Evolutionary conservation across 2,888 invertebrate species (phyloP).

Genomic region (Pteria penguin): DNA sequence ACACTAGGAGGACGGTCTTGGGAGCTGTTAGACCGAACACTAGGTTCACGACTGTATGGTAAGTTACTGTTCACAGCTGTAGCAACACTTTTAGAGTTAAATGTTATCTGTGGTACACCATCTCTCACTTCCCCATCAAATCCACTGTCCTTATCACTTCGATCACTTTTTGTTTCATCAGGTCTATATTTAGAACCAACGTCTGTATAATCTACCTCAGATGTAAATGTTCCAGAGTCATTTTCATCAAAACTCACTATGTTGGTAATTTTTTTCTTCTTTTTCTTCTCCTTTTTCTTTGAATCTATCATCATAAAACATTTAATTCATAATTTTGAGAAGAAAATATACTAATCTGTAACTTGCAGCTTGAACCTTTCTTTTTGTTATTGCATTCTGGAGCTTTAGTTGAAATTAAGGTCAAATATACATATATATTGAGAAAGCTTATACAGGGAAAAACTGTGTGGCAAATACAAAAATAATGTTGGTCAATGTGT

Average conservation of each 20-base stretch:
- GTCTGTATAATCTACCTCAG: conserved; percentile 36
- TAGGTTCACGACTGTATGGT: conserved; percentile 47
- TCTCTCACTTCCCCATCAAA: neutral
- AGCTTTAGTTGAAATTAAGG: too few relatives aligned
- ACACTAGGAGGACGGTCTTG: conserved; percentile 46
- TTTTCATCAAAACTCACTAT: conserved; percentile 87
- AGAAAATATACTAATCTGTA: too few relatives aligned
- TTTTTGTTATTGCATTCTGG: too few relatives aligned
- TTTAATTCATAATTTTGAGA: too few relatives aligned
- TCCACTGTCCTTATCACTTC: conserved; percentile 7
- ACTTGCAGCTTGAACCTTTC: too few relatives aligned
- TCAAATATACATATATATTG: too few relatives aligned
- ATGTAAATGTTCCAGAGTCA: conserved; percentile 68
- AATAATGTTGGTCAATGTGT: too few relatives aligned
- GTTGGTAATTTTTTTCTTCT: conserved; percentile 84
- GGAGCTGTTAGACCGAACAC: conserved; percentile 55
- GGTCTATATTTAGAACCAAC: conserved; percentile 35
- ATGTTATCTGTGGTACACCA: neutral
- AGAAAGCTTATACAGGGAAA: too few relatives aligned
- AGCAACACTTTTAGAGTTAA: conserved; percentile 3
- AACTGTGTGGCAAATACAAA: too few relatives aligned
- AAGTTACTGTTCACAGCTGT: neutral
- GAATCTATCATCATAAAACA: conserved; percentile 8
- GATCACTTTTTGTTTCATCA: conserved; percentile 13
- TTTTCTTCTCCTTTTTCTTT: conserved; percentile 80